Percentiles rank a stretch among this genome's conserved stretches.
phyloP scores from a whole-genome alignment of 2,113 vertebrate genomes.

The Osmerus eperlanus region DNA sequence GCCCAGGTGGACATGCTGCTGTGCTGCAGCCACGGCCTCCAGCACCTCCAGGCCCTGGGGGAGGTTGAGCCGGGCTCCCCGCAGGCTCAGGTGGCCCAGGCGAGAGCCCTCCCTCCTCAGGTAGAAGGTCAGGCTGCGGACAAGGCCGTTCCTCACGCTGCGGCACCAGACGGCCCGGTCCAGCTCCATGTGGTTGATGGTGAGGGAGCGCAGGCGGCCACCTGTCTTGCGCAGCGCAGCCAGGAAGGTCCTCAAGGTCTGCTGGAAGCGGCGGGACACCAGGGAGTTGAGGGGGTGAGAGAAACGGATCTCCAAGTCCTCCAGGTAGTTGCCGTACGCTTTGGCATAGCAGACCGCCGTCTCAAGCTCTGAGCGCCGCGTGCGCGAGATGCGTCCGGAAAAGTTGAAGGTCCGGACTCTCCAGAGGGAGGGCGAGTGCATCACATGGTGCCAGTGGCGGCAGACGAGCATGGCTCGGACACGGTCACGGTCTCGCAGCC shows the following conservation, averaged over 20 bases:
- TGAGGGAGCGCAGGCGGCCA: constrained; percentile 57
- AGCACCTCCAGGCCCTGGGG: constrained; percentile 70
- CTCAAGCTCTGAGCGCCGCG: constrained; percentile 40
- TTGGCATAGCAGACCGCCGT: constrained; percentile 64
- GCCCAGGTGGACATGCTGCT: constrained; percentile 40
- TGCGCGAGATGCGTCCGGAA: constrained; percentile 52
- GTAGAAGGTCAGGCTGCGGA: constrained; percentile 66
- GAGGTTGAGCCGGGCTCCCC: constrained; percentile 64
- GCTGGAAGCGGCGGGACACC: constrained; percentile 67
- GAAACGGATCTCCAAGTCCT: constrained; percentile 69
- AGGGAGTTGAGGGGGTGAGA: constrained; percentile 54
- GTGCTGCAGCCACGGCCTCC: constrained; percentile 44
- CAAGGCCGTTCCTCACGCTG: constrained; percentile 44
- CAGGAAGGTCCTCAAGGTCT: constrained; percentile 60
- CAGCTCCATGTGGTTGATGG: constrained; percentile 64
- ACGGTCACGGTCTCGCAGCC: constrained; percentile 66
- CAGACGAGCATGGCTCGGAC: constrained; percentile 69
- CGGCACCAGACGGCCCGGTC: constrained; percentile 67
- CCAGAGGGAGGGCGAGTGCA: constrained; percentile 71
- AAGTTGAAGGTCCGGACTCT: constrained; percentile 67
- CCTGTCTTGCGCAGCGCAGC: constrained; percentile 59
- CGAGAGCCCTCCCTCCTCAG: constrained; percentile 60
- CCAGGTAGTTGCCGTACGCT: constrained; percentile 69
- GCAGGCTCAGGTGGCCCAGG: constrained; percentile 64
- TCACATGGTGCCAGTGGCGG: constrained; percentile 64